Base-by-base conservation (phyloP, 2,888 invertebrate genomes). In the Luperina nickerlii region DNA sequence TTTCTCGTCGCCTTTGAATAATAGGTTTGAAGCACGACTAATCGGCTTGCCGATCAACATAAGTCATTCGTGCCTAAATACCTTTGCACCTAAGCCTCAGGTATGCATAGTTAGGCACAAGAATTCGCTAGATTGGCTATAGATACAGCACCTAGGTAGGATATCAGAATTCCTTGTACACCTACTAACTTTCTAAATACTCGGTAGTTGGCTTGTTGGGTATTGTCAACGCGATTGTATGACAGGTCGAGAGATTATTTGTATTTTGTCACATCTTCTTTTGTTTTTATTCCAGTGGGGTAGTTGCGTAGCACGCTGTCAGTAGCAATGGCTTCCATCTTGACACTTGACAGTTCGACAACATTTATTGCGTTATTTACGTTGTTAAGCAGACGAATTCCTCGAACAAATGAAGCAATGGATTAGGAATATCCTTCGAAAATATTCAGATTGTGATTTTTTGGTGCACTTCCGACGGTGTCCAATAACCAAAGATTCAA, bases 171-270 rank as follows among this genome's bases (percentile, higher is more conserved):
- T 68, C 79, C 85, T 72, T 38, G 85, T 71, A 77, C 45, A 77
- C 45, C 48, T 54, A 68, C 27, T 48, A 81, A 76, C 87, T 87
- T 87, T 87, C 89, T 88, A 87, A 87, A 87, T 87, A 78, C 75
- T 86, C 73, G 45, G 74, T 66, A 60, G 38, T 71, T 62, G 6
- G 45, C 51, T 74, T 63, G n/a, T 32, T 42, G n/a, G 45, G 42
- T 78, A 78, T 86, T 85, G 88, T 86, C 82, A 78, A 80, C 54
- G 20, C 38, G 45, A 82, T n/a, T 62, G 18, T 79, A 13, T 38
- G 48, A 51, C 6, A 18, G n/a, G 38, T 38, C 7, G 67, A 62
- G 24, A 48, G 9, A 51, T 77, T 57, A 62, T 18, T 63, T 32
- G 32, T 7, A 38, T 24, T 38, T 65, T 65, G 38, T 11, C 11